phyloP scores from a whole-genome alignment of 1,140 invertebrate species.

The Microplitis demolitor region DNA sequence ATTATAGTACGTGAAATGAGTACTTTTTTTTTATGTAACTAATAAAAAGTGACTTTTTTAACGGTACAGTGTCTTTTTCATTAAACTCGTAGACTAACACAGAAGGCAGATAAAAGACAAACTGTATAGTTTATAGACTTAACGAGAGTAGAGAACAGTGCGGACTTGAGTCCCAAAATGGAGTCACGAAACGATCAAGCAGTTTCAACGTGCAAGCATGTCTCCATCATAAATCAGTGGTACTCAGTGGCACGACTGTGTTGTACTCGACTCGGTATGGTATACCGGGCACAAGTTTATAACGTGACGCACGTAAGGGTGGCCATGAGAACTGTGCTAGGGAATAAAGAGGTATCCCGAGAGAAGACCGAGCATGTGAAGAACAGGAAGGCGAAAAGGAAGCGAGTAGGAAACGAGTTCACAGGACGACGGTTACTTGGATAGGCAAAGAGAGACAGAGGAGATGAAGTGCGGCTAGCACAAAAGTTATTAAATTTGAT shows the following conservation, averaged over 20 bases:
- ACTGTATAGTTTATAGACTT: neutral
- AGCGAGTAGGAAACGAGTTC: slow-evolving; percentile 19
- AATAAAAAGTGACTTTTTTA: too few species aligned
- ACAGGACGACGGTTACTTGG: slow-evolving; percentile 19
- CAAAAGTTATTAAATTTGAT: slow-evolving; percentile 63
- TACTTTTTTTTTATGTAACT: neutral
- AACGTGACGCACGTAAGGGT: slow-evolving; percentile 38
- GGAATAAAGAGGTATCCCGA: neutral
- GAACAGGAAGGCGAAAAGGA: neutral
- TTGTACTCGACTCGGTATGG: neutral
- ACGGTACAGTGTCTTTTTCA: neutral
- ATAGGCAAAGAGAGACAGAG: slow-evolving; percentile 30
- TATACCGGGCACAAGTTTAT: slow-evolving; percentile 42
- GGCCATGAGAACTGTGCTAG: neutral
- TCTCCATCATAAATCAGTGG: slow-evolving; percentile 50
- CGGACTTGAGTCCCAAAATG: slow-evolving; percentile 31
- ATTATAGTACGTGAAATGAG: slow-evolving; percentile 1
- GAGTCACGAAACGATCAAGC: slow-evolving; percentile 42
- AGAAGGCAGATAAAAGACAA: neutral
- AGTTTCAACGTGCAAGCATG: slow-evolving; percentile 44
- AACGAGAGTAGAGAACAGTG: neutral
- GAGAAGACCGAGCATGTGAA: slow-evolving; percentile 1
- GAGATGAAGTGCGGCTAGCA: slow-evolving; percentile 33
- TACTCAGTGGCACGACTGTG: slow-evolving; percentile 35
- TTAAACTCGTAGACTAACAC: too few species aligned